Evolutionary conservation across 2,888 invertebrate genomes (phyloP).

Genomic region (Psylliodes chrysocephalus): DNA sequence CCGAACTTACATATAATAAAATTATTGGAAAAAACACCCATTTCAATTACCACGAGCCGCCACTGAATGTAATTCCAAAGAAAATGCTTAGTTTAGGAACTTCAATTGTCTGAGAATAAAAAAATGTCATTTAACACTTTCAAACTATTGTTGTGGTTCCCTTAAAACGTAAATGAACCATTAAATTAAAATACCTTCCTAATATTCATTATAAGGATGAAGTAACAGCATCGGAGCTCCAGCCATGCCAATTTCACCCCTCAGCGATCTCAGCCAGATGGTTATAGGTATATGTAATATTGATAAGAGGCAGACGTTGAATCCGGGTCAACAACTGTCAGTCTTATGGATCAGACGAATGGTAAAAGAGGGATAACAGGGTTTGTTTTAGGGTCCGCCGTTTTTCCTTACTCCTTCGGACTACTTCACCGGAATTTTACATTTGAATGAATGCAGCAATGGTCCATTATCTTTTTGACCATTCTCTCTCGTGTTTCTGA

Average conservation of each 20-base stretch:
- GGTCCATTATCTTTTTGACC: neutral
- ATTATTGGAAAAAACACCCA: no score
- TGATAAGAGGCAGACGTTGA: neutral
- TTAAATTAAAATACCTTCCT: no score
- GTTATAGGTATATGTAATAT: neutral
- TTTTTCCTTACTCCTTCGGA: neutral
- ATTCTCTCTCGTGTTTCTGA: neutral
- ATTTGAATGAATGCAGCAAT: neutral
- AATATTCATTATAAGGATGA: no score
- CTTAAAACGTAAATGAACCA: no score
- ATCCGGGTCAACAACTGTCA: slow-evolving; percentile 9
- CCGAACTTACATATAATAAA: no score
- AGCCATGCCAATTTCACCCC: neutral
- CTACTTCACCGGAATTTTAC: neutral
- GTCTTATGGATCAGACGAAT: neutral
- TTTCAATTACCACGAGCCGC: no score
- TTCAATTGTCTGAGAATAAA: no score
- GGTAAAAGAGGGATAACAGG: neutral
- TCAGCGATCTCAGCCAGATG: neutral
- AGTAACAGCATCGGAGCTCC: neutral
- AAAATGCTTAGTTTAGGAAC: no score
- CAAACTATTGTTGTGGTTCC: no score
- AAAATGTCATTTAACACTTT: no score
- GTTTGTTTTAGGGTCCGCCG: neutral
- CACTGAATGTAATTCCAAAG: no score